These are phyloP conservation scores for Potorous gilbertii DNA, from an alignment of 2,797 vertebrate genomes.

Conservation along the genomic window DNA sequence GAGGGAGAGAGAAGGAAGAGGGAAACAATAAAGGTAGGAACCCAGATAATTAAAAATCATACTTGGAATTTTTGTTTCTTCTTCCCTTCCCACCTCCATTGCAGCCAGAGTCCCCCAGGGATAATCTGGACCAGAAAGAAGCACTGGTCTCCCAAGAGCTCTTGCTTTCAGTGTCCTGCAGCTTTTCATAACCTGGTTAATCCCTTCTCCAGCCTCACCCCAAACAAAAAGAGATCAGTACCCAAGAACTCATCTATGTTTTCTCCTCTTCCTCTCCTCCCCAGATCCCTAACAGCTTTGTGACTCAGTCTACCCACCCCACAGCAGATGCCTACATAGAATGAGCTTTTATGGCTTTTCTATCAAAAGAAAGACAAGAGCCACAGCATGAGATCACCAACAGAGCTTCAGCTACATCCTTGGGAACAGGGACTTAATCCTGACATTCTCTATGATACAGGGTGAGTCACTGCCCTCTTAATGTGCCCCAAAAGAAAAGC, in stretches of 20 bases:
- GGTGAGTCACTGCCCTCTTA: slow-evolving; percentile 49
- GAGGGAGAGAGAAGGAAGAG: background rate
- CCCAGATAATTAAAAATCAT: background rate
- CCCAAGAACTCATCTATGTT: background rate
- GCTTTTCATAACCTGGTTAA: background rate
- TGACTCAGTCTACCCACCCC: slow-evolving; percentile 3
- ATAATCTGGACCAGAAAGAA: background rate
- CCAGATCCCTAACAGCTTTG: background rate
- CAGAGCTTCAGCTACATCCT: background rate
- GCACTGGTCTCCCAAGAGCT: background rate
- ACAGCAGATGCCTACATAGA: background rate
- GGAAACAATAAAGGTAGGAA: background rate
- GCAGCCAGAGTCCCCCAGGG: background rate
- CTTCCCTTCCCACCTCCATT: background rate
- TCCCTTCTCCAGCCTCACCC: background rate
- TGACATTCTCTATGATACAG: background rate
- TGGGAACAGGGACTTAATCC: background rate
- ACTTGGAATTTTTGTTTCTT: background rate
- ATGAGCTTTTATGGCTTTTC: background rate
- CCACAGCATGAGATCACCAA: background rate
- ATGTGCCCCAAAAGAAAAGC: slow-evolving; percentile 20
- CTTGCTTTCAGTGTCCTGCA: background rate
- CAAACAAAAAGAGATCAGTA: background rate
- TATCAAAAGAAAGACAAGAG: background rate
- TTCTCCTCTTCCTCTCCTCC: background rate